Evolutionary conservation across 2,113 vertebrate species (phyloP).

Genomic region (Prunella fulvescens): DNA sequence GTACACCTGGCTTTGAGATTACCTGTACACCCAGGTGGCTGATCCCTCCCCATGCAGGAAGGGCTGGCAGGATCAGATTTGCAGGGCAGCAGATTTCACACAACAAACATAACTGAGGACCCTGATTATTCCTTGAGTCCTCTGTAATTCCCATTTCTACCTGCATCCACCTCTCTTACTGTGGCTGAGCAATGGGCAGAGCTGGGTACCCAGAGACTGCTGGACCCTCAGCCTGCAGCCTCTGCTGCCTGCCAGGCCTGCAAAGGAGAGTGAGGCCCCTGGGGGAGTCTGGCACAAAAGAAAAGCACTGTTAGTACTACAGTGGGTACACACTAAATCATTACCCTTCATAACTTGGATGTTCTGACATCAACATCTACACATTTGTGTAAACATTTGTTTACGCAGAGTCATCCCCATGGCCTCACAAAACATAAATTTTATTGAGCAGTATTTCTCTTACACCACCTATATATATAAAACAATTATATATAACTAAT

Average conservation of each 20-base stretch:
- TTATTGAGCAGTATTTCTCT: background rate
- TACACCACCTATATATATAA: background rate
- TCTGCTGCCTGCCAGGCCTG: background rate
- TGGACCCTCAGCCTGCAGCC: fast-evolving
- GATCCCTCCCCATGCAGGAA: too few species aligned
- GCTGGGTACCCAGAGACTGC: background rate
- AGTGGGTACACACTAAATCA: background rate
- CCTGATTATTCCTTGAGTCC: background rate
- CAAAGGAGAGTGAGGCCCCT: fast-evolving
- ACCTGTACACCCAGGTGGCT: too few species aligned
- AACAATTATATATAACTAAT: background rate
- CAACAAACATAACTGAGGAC: background rate
- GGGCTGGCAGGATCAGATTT: background rate
- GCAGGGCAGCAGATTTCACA: background rate
- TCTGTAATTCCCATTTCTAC: background rate
- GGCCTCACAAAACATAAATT: background rate
- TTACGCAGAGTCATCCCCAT: background rate
- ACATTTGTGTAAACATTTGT: too few species aligned
- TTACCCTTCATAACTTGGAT: background rate
- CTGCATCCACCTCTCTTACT: fast-evolving
- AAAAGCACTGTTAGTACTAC: background rate
- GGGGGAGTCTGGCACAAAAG: background rate
- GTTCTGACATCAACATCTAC: background rate
- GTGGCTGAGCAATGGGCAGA: fast-evolving
- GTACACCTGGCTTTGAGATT: background rate